A percentile compares a stretch with the other conserved stretches of the same genome.
phyloP scores from a whole-genome alignment of 2,113 vertebrate species.

The Pogona vitticeps region DNA sequence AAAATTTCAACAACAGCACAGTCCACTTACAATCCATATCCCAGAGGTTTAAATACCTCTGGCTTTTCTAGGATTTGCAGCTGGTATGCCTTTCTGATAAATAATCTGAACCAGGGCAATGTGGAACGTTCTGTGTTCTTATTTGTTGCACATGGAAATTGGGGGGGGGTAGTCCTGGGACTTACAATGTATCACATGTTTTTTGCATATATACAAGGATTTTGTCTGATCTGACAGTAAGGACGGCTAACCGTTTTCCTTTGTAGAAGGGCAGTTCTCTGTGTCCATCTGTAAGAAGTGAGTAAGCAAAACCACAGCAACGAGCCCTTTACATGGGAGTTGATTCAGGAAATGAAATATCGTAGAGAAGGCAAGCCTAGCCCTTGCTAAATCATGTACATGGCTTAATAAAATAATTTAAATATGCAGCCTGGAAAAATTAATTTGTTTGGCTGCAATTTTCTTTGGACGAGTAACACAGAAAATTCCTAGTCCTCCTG shows the following conservation, averaged over 20 bases:
- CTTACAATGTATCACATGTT: too few species aligned
- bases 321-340: not conserved
- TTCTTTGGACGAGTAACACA: too few species aligned
- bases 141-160: not conserved
- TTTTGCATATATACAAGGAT: not conserved
- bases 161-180: too few species aligned
- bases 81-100: not conserved
- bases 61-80: not conserved
- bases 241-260: too few species aligned
- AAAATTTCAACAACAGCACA: not conserved
- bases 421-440: not conserved
- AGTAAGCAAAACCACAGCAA: not conserved
- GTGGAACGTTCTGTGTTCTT: not conserved
- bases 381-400: not conserved
- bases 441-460: too few species aligned
- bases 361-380: not conserved
- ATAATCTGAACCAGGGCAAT: not conserved
- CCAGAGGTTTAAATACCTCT: not conserved
- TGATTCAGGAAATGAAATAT: not conserved
- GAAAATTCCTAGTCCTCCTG: too few species aligned
- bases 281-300: not conserved
- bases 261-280: not conserved
- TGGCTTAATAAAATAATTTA: not conserved
- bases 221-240: too few species aligned
- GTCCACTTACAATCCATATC: not conserved